Evolutionary conservation across 2,113 vertebrate genomes (phyloP).

Genomic region (Gulo gulo): DNA sequence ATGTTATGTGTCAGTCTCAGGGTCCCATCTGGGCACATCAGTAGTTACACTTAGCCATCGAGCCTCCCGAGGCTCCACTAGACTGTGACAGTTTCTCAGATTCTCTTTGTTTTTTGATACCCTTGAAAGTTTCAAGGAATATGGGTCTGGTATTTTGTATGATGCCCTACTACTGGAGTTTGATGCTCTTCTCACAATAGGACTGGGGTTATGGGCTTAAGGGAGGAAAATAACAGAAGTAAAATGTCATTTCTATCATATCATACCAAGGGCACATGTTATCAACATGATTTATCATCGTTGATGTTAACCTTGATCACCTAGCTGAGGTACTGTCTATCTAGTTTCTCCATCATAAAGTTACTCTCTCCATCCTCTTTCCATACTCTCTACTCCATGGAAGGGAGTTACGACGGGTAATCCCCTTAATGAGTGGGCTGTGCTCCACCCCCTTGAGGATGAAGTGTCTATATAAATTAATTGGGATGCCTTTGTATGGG

Average conservation of each 20-base stretch:
- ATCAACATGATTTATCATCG: neutral
- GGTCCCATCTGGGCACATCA: neutral
- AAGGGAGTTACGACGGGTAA: neutral
- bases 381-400: neutral
- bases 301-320: neutral
- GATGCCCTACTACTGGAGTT: neutral
- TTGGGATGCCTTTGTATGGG: neutral
- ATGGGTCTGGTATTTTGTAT: neutral
- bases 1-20: neutral
- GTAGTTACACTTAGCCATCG: neutral
- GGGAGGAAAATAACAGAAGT: neutral
- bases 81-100: neutral
- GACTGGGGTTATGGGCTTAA: neutral
- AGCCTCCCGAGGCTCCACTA: neutral
- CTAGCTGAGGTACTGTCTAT: neutral
- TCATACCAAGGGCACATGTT: neutral
- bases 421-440: neutral
- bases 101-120: neutral
- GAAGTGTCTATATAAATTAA: neutral
- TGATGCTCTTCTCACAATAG: neutral
- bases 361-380: fast-evolving
- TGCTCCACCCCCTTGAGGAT: neutral
- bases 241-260: neutral
- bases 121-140: neutral
- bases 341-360: neutral